Base-by-base conservation (phyloP, 2,888 invertebrate genomes). In the Eupithecia centaureata region DNA sequence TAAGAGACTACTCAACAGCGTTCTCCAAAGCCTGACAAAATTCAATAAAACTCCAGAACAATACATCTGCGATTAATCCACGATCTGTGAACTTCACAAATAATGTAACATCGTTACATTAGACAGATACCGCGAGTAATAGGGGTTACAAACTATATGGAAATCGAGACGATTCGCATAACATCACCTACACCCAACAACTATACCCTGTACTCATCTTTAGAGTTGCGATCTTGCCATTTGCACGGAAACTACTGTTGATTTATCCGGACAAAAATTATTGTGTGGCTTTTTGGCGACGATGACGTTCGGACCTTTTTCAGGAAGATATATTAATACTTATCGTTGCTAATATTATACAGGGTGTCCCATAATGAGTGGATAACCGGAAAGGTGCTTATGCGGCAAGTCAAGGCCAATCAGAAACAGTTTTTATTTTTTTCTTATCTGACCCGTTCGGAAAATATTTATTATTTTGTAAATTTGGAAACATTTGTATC, bases 111-210 rank as follows among this genome's bases (percentile, higher is more conserved):
- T 27, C 35, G 57, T 64, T 63, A 60, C 47, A 65, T 68, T 47
- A 62, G 33, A 35, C 18, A 59, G 59, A 62, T 65, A 59, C 42
- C 58, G 58, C 68, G 35, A 57, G 59, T 65, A 69, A 69, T 69
- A 63, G 68, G 68, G 64, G 33, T 58, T 59, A 47, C 63, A 54
- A 68, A 65, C 68, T 69, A 32, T 68, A 68, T 68, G 68, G 58
- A 68, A 65, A 68, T 69, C 65, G 65, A 58, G 62, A 59, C 52
- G 54, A 65, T 59, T 62, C 59, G 25, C 59, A 59, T 63, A 28
- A 30, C 54, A n/a, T 28, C 30, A n/a, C 30, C 30, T n/a, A 30
- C 54, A 28, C 18, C 10, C 38, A 18, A 42, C 42, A 42, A 5
- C 3, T 12, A 47, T 22, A 22, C 18, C 4, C 47, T 47, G 12